phyloP scores from a whole-genome alignment of 2,888 invertebrate species.

The Brachyptera putata region DNA sequence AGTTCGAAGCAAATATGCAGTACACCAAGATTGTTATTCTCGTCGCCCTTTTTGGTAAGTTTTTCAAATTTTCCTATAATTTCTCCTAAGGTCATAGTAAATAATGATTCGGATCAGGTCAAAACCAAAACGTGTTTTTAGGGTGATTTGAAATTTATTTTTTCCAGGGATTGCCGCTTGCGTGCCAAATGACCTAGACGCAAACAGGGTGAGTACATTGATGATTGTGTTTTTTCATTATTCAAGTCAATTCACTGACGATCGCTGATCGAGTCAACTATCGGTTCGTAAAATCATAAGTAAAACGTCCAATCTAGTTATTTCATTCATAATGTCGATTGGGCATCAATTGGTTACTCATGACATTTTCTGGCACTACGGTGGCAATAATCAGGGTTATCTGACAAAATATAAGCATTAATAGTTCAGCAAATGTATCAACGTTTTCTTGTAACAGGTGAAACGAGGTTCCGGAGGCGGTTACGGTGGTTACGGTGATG shows the following conservation, averaged over 20 bases:
- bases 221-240: no score
- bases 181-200: neutral
- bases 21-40: neutral
- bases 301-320: neutral
- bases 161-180: neutral
- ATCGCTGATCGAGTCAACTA: no score
- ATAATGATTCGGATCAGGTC: neutral
- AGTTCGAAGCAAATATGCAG: no score
- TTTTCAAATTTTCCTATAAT: neutral
- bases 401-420: no score
- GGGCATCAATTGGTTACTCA: no score
- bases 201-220: neutral
- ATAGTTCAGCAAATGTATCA: no score
- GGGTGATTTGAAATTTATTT: neutral
- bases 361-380: no score
- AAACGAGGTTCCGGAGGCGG: neutral
- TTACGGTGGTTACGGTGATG: neutral
- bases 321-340: no score
- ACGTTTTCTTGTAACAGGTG: no score
- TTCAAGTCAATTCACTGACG: no score
- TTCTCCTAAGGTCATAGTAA: no score
- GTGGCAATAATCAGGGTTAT: no score
- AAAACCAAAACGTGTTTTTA: neutral
- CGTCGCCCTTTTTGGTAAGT: conserved; percentile 2
- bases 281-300: neutral